A percentile compares a stretch with the other conserved stretches of the same genome.
Evolutionary conservation across 2,888 invertebrate genomes (phyloP).

Genomic region (Chloromyia formosa): DNA sequence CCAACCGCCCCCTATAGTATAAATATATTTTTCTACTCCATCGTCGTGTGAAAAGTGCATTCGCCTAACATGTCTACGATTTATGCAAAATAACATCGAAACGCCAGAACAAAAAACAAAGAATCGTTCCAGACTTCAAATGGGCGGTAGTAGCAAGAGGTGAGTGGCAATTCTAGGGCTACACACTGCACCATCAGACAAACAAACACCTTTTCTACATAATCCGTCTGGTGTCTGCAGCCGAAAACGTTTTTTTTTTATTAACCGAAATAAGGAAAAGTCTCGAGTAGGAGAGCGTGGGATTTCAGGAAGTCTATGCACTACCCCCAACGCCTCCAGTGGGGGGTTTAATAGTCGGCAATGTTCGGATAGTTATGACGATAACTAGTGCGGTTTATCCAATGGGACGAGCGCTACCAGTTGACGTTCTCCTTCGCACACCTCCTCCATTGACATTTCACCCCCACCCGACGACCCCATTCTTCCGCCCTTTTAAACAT

Average conservation of each 20-base stretch:
- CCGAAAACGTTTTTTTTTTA: slow-evolving; percentile 26
- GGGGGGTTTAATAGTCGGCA: too few relatives aligned
- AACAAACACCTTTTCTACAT: slow-evolving; percentile 31
- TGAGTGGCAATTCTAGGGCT: slow-evolving; percentile 27
- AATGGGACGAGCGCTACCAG: background rate
- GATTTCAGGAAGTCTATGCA: background rate
- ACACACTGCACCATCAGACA: slow-evolving; percentile 5
- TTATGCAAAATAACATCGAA: slow-evolving; percentile 9
- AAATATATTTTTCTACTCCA: slow-evolving; percentile 9
- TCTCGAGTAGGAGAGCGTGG: slow-evolving; percentile 29
- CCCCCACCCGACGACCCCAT: background rate
- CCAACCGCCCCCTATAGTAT: too few relatives aligned
- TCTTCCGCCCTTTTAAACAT: background rate
- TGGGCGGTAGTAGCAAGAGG: background rate
- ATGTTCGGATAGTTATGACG: background rate
- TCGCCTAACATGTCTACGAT: slow-evolving; percentile 34
- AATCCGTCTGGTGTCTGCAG: slow-evolving; percentile 43
- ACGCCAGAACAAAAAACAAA: background rate
- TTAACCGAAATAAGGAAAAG: slow-evolving; percentile 41
- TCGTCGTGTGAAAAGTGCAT: slow-evolving; percentile 28
- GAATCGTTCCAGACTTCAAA: slow-evolving; percentile 11
- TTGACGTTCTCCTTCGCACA: too few relatives aligned
- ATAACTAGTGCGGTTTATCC: background rate
- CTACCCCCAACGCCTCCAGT: too few relatives aligned
- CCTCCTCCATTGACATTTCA: background rate